A percentile compares a stretch with the other conserved stretches of the same genome.
Conservation (phyloP, 2,888 invertebrate species). For the Leptura quadrifasciata region DNA sequence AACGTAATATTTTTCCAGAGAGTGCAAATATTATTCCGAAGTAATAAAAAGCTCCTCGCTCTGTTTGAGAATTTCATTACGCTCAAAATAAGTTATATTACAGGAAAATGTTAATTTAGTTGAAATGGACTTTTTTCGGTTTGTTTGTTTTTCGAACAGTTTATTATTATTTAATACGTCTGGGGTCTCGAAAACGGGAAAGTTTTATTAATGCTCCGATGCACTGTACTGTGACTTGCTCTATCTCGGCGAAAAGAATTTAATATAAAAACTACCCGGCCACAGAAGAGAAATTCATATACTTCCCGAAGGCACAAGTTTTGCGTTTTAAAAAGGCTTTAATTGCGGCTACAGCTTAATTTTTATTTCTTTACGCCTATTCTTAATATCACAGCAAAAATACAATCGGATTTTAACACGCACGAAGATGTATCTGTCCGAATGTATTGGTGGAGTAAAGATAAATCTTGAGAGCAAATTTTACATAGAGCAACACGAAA, state of each 20-base stretch:
- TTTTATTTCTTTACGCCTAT: too few relatives aligned
- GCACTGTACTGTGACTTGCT: background rate
- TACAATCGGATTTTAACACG: too few relatives aligned
- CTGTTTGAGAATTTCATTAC: slow-evolving; percentile 39
- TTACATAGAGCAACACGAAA: too few relatives aligned
- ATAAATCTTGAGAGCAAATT: too few relatives aligned
- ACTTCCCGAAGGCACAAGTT: background rate
- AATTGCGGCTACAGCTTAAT: background rate
- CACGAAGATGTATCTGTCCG: too few relatives aligned
- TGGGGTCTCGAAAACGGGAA: background rate
- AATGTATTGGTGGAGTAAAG: too few relatives aligned
- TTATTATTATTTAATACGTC: slow-evolving; percentile 39
- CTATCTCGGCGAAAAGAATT: background rate
- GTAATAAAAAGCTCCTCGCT: slow-evolving; percentile 38
- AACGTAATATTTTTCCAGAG: slow-evolving; percentile 28
- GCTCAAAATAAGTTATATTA: slow-evolving; percentile 37
- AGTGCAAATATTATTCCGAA: slow-evolving; percentile 34
- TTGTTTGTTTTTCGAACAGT: slow-evolving; percentile 32
- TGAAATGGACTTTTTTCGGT: slow-evolving; percentile 33
- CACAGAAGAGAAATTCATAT: background rate
- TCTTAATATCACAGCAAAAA: too few relatives aligned
- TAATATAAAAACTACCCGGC: background rate
- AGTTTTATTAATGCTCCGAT: slow-evolving; percentile 15
- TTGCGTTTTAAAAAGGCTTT: background rate
- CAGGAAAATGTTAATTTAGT: slow-evolving; percentile 42